phyloP scores from a whole-genome alignment of 2,888 invertebrate species.

The Xanthia togata region DNA sequence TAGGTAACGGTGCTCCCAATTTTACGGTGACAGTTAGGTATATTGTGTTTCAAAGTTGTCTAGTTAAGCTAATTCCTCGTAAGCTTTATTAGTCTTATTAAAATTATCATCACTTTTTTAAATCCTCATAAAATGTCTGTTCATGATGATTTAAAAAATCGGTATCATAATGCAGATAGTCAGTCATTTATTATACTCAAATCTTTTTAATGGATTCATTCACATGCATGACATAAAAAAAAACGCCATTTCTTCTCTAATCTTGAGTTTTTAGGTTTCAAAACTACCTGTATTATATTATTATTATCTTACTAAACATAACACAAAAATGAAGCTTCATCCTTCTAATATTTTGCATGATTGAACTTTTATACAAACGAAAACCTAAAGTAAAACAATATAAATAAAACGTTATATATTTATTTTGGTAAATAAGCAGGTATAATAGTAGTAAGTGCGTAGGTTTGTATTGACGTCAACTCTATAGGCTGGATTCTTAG shows the following conservation, averaged over 20 bases:
- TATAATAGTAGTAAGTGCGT: constrained; percentile 47
- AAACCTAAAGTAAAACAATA: constrained; percentile 3
- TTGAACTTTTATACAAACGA: neutral
- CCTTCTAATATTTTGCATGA: constrained; percentile 1
- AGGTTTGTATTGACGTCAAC: constrained; percentile 36
- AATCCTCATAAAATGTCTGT: too few relatives aligned
- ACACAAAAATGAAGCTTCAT: neutral
- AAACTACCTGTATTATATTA: neutral
- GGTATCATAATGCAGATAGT: too few relatives aligned
- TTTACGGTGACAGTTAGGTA: neutral
- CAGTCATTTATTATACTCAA: neutral
- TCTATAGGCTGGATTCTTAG: constrained; percentile 50
- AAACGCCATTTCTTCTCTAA: too few relatives aligned
- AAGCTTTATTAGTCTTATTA: neutral
- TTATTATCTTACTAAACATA: too few relatives aligned
- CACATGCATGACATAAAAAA: neutral
- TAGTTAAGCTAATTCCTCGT: neutral
- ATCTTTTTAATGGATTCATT: neutral
- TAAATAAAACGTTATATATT: neutral
- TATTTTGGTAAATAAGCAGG: constrained; percentile 55
- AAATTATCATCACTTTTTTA: neutral
- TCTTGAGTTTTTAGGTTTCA: neutral
- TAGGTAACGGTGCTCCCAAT: too few relatives aligned
- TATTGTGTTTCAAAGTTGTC: neutral
- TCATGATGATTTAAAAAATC: constrained; percentile 2